Base-by-base conservation (phyloP, 2,113 vertebrate genomes). In the Engystomops pustulosus region DNA sequence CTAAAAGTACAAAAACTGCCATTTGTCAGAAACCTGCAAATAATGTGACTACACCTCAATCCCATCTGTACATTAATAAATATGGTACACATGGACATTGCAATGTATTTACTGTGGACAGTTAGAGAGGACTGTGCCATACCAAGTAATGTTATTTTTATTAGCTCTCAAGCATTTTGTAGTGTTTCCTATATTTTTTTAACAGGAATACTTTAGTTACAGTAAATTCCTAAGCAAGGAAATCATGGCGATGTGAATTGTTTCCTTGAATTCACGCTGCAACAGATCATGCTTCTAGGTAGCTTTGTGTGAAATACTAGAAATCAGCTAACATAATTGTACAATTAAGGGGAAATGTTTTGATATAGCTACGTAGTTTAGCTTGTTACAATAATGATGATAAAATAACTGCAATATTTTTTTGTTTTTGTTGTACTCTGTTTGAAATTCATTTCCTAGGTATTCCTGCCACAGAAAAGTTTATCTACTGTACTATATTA, bases 141-240 rank as follows among this genome's bases (percentile, higher is more conserved):
- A 91, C 86, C 81, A 23, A 91, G 87, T 91, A 65, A 80, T 91
- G 90, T 91, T 87, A 87, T 93, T 94, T 62, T 92, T 80, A 83
- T 80, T 91, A 94, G 91, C 91, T 45, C 78, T 93, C 85, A 86
- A 94, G 93, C 92, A 87, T 93, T 93, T 95, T 94, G 93, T 95
- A 95, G 92, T 89, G 32, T 25, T 90, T 94, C 45, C 94, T 95
- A 94, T 95, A 94, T 95, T 95, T 95, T 93, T 95, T 93, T 95
- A 95, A 95, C 92, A 92, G 94, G 92, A 90, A 90, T 90, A 93
- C 89, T 89, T 93, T 90, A 91, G 92, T 94, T 90, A 65, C 60
- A 62, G 58, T 25, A 27, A 88, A 89, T 72, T 36, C 53, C 49
- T 27, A 45, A 68, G n/a, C n/a, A n/a, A n/a, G n/a, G 74, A 53